These are phyloP conservation scores for Stenurella melanura DNA, from an alignment of 2,888 invertebrate genomes.

Conservation along the genomic window DNA sequence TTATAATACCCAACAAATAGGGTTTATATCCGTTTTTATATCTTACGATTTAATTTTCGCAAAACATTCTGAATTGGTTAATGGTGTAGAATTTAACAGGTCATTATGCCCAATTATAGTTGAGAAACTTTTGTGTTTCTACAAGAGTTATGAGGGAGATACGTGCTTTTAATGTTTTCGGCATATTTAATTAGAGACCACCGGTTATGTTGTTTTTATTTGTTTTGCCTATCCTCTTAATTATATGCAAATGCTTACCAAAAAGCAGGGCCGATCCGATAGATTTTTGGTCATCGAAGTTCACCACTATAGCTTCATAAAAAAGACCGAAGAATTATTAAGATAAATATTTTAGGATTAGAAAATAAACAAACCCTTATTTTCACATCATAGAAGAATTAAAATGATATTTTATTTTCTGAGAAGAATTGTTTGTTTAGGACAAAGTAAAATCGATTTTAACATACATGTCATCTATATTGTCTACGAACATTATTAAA, in stretches of 20 bases:
- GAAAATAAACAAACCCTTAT: not conserved
- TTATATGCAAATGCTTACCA: slow-evolving; percentile 50
- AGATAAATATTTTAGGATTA: not conserved
- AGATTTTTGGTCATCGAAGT: not conserved
- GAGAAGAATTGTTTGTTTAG: too few relatives aligned
- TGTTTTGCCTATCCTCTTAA: slow-evolving; percentile 55
- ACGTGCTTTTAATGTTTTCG: slow-evolving; percentile 48
- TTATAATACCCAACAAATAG: not conserved
- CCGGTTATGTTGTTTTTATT: slow-evolving; percentile 52
- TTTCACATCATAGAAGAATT: too few relatives aligned
- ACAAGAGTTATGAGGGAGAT: slow-evolving; percentile 36
- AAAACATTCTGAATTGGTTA: slow-evolving; percentile 44
- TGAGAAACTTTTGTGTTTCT: slow-evolving; percentile 35
- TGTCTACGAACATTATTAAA: too few relatives aligned
- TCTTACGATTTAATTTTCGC: slow-evolving; percentile 44
- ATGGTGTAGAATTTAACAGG: slow-evolving; percentile 44
- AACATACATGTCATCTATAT: too few relatives aligned
- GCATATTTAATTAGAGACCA: slow-evolving; percentile 58
- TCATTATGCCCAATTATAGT: slow-evolving; percentile 42
- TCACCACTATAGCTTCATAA: not conserved
- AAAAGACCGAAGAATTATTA: not conserved
- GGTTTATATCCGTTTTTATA: slow-evolving; percentile 28
- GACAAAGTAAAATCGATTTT: too few relatives aligned
- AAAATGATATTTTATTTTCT: too few relatives aligned
- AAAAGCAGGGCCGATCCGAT: not conserved